A percentile compares a stretch with the other conserved stretches of the same genome.
Conservation (phyloP, 2,797 vertebrate genomes). For the Loris lydekkerianus region DNA sequence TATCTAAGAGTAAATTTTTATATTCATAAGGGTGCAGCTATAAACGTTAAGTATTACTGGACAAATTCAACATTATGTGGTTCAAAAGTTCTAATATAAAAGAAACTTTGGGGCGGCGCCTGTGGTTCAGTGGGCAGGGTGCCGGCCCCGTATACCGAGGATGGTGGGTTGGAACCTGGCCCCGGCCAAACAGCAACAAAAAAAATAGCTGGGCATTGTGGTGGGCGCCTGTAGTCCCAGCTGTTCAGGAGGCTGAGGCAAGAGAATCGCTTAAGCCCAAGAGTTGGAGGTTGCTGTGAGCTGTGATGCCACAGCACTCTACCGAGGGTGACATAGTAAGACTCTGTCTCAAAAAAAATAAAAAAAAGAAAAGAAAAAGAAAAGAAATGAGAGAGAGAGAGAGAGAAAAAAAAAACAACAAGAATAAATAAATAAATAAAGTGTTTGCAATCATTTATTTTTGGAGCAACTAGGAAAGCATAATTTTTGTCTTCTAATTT, state of each 20-base stretch:
- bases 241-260: background rate
- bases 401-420: too few relatives aligned
- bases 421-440: slow-evolving; percentile 64
- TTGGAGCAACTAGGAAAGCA: slow-evolving; percentile 87
- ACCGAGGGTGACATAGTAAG: background rate
- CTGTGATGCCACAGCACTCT: background rate
- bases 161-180: too few relatives aligned
- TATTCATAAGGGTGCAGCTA: background rate
- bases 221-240: background rate
- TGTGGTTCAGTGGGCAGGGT: too few relatives aligned
- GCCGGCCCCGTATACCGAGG: too few relatives aligned
- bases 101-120: too few relatives aligned
- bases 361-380: too few relatives aligned
- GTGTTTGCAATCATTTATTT: slow-evolving; percentile 84
- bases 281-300: background rate
- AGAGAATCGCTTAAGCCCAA: background rate
- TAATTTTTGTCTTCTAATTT: slow-evolving; percentile 85
- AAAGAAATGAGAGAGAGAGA: too few relatives aligned
- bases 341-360: background rate
- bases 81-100: background rate
- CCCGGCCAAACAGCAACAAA: too few relatives aligned
- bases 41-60: slow-evolving; percentile 46
- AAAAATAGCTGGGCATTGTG: background rate
- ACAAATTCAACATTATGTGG: background rate
- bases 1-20: background rate